Evolutionary conservation across 2,797 vertebrate genomes (phyloP), one percentile per base, ranked within the genome.

Genomic region (Sebastes goodei): DNA sequence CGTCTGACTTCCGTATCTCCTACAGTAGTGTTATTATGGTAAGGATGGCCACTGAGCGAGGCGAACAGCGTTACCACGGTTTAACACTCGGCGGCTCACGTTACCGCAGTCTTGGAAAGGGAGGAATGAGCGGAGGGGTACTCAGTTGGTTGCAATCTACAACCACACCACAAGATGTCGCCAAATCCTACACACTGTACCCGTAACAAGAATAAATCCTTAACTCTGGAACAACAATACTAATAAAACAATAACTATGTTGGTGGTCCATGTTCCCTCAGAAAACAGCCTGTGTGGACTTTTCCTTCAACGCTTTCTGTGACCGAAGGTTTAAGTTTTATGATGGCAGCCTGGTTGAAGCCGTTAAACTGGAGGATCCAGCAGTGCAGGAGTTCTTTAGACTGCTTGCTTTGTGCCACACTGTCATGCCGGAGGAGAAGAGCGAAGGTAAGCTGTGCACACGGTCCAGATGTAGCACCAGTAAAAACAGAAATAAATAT

Each of bases 351-450:
- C 94, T 99, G 38, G 85, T 97, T 73, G 97, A 98, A 83, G 96
- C 97, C 0, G 93, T 98, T 17, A 96, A 96, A 81, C 84, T 94
- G 82, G 96, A 96, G 9, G 94, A 97, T 38, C 91, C 93, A 2
- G 92, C 93, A 0, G 95, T 94, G 1, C 97, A 97, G 0, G 97
- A 98, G 87, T 99, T 98, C 92, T 97, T 98, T 90, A 96, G 98
- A 5, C 95, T 99, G 82, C 96, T 99, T 38, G 96, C 97, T 0
- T 92, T 98, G 63, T 99, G 97, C 83, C 98, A 99, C 89, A 99
- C 98, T 0, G 97, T 98, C 83, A 99, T 98, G 98, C 96, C 97
- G 0, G 97, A 98, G 88, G 97, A 99, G 89, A 98, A 97, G 90
- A 96, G 21, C 0, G 95, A 96, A 91, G 97, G 97, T 97, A 87